These are phyloP conservation scores for Microctonus hyperodae DNA, from an alignment of 2,888 invertebrate species.

Conservation along the genomic window DNA sequence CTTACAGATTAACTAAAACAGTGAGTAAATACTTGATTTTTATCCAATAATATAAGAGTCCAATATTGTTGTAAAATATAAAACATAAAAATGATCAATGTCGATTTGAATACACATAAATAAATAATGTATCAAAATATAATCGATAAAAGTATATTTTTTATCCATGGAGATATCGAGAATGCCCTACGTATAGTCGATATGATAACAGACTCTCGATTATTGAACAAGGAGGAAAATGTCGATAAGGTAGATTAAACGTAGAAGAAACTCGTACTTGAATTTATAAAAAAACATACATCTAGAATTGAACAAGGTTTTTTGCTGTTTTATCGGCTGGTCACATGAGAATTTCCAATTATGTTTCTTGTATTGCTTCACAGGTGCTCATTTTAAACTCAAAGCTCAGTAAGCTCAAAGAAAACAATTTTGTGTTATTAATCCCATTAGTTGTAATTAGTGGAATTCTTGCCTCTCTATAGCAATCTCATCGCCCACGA, in stretches of 20 bases:
- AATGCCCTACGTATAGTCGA: conserved; percentile 7
- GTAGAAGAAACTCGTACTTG: neutral
- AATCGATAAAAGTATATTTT: neutral
- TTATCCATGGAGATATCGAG: conserved; percentile 12
- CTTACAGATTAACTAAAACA: neutral
- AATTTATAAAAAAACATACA: neutral
- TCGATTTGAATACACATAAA: neutral
- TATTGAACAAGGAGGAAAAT: conserved; percentile 10
- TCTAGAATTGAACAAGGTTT: neutral
- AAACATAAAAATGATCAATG: neutral
- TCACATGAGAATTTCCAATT: neutral
- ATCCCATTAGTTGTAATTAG: neutral
- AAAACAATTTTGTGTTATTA: neutral
- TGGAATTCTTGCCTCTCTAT: neutral
- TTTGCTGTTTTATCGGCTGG: conserved; percentile 21
- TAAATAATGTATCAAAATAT: neutral
- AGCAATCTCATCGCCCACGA: neutral
- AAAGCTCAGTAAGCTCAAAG: neutral
- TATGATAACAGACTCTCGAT: conserved; percentile 14
- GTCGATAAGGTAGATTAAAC: conserved; percentile 26
- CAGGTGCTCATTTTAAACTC: too few species aligned
- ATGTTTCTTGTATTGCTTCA: conserved; percentile 21
- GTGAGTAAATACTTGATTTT: neutral
- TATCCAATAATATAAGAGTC: neutral
- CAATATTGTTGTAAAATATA: neutral